These are phyloP conservation scores for Tetrax tetrax DNA, from an alignment of 2,113 vertebrate genomes.

Conservation along the genomic window DNA sequence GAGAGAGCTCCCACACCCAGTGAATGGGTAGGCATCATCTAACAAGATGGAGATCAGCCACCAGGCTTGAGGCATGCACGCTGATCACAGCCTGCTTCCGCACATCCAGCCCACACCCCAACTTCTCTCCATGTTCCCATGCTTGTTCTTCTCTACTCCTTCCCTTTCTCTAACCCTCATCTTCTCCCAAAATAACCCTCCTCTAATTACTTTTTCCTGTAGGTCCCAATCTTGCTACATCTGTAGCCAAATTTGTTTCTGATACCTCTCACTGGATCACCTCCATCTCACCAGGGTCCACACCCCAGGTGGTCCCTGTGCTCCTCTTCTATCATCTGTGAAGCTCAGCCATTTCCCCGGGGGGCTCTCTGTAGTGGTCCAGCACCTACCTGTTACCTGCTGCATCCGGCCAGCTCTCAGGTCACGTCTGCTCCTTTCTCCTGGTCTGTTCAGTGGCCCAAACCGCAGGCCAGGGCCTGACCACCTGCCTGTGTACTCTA, in stretches of 20 bases:
- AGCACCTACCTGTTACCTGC: neutral
- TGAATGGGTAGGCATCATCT: neutral
- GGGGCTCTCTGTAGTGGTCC: no score
- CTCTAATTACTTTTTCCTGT: neutral
- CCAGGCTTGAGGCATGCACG: rapidly evolving
- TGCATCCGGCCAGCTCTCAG: neutral
- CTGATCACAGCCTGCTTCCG: neutral
- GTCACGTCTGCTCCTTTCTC: neutral
- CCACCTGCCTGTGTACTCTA: neutral
- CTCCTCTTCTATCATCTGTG: neutral
- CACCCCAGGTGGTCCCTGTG: neutral
- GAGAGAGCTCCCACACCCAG: neutral
- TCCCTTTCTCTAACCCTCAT: neutral
- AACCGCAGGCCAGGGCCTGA: neutral
- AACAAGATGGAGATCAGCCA: neutral
- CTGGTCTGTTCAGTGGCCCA: neutral
- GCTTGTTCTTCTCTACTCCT: neutral
- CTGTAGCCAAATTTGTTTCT: neutral
- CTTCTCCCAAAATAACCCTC: neutral
- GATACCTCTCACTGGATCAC: neutral
- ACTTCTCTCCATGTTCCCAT: neutral
- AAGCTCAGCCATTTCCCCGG: neutral
- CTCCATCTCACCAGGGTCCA: neutral
- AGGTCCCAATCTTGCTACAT: neutral
- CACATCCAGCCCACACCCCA: neutral